Evolutionary conservation across 2,888 invertebrate species (phyloP).

Genomic region (Amphimallon solstitiale): DNA sequence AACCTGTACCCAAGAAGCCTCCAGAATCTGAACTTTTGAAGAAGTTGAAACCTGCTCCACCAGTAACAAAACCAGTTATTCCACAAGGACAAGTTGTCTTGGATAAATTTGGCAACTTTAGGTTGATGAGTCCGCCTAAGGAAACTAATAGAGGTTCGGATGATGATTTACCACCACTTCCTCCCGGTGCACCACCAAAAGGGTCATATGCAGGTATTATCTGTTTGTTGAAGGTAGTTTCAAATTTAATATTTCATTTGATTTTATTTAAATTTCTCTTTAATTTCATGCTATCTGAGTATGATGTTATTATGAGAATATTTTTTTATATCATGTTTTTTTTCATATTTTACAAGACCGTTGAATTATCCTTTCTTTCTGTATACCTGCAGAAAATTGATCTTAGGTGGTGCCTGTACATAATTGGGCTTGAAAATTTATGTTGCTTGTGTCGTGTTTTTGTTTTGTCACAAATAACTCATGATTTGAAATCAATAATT

Average conservation of each 20-base stretch:
- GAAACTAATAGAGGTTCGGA: slow-evolving; percentile 62
- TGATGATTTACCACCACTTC: slow-evolving; percentile 61
- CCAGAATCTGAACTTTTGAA: slow-evolving; percentile 55
- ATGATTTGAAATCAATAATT: slow-evolving; percentile 15
- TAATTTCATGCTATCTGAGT: slow-evolving; percentile 22
- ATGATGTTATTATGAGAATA: slow-evolving; percentile 36
- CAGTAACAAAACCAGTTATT: slow-evolving; percentile 55
- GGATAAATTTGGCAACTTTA: slow-evolving; percentile 79
- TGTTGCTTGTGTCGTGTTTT: slow-evolving; percentile 25
- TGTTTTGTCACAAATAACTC: slow-evolving; percentile 3
- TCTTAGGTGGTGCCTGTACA: slow-evolving; percentile 39
- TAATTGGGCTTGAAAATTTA: slow-evolving; percentile 9
- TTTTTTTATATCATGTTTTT: not conserved
- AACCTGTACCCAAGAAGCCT: slow-evolving; percentile 67
- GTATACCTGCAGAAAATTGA: slow-evolving; percentile 41
- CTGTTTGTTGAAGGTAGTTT: slow-evolving; percentile 34
- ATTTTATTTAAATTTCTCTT: slow-evolving; percentile 15
- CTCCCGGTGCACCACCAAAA: slow-evolving; percentile 68
- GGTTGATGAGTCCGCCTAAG: slow-evolving; percentile 67
- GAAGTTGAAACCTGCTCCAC: slow-evolving; percentile 52
- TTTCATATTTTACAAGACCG: not conserved
- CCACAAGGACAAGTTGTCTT: slow-evolving; percentile 71
- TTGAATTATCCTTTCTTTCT: slow-evolving; percentile 12
- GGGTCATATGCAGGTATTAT: slow-evolving; percentile 53
- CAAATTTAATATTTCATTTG: not conserved